phyloP scores from a whole-genome alignment of 2,888 invertebrate genomes.

The Cantharis rufa region DNA sequence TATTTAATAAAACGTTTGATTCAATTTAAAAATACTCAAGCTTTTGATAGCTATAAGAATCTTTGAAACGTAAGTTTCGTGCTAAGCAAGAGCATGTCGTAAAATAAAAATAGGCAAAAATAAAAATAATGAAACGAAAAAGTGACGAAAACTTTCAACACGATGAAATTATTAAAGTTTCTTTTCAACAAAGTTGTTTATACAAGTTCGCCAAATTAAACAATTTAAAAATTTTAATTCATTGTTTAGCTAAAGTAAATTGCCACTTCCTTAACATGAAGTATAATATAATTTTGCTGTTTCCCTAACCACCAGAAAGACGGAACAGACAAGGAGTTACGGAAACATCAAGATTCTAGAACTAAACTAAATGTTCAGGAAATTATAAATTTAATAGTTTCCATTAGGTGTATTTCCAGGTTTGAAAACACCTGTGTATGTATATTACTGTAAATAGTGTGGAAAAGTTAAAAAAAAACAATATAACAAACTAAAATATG shows the following conservation, averaged over 20 bases:
- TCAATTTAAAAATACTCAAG: background rate
- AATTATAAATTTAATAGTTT: background rate
- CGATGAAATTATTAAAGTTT: background rate
- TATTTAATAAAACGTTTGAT: background rate
- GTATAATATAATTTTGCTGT: background rate
- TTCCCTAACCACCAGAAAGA: background rate
- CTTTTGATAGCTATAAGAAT: background rate
- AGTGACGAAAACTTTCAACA: background rate
- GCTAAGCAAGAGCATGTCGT: background rate
- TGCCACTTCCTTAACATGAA: background rate
- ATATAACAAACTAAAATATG: background rate
- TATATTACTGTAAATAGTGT: too few species aligned
- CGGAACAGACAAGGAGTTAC: background rate
- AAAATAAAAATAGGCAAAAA: background rate
- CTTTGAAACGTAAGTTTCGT: background rate
- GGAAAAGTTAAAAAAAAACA: background rate
- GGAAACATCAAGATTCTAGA: background rate
- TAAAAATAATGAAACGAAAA: background rate
- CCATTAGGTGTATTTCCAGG: background rate
- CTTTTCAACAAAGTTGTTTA: background rate
- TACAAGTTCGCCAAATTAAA: background rate
- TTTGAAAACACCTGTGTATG: background rate
- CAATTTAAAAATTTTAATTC: background rate
- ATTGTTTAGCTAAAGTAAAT: background rate
- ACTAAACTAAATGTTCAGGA: background rate